Base-by-base conservation (phyloP, 2,797 vertebrate genomes). In the Phrynocephalus forsythii region DNA sequence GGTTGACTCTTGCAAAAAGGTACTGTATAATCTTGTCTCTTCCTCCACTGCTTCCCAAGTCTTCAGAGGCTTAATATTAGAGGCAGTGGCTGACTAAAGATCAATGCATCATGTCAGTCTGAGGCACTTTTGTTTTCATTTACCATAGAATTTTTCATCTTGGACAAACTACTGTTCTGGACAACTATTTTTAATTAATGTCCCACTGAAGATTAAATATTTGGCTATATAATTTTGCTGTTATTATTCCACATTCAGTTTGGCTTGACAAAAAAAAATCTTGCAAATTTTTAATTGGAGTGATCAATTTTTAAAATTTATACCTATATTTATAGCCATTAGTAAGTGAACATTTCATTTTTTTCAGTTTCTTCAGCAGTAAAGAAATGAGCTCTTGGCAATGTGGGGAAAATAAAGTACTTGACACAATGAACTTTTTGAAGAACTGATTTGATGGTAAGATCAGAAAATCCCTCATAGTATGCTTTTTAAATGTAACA, bases 301-400 rank as follows among this genome's bases (percentile, higher is more conserved):
- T 66, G 52, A 81, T 90, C 48, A 30, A 79, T 73, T 79, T 1
- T 4, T 73, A 76, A 81, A 77, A 89, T 50, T 85, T 84, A 44
- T 88, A 90, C 89, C 88, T 73, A 80, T 79, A 87, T 89, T 90
- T 82, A 81, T 91, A 88, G 87, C 84, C 87, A 91, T 82, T 89
- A 83, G 48, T 30, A 86, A 88, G 56, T 84, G 78, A 80, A 92
- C 94, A 18, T 88, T 80, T 84, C 67, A n/a, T 0, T 15, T 86
- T 90, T 86, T 85, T 9, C 0, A 92, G 84, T 75, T 91, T 87
- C 81, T 90, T 90, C 92, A 89, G 92, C 89, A 93, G 78, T n/a
- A 52, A 84, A 89, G 83, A 92, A 91, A 92, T 5, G 68, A 81
- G 87, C 50, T 89, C 82, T 91, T 80, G 28, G 81, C 90, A 91